Evolutionary conservation across 2,888 invertebrate species (phyloP).

Genomic region (Scotopteryx bipunctaria): DNA sequence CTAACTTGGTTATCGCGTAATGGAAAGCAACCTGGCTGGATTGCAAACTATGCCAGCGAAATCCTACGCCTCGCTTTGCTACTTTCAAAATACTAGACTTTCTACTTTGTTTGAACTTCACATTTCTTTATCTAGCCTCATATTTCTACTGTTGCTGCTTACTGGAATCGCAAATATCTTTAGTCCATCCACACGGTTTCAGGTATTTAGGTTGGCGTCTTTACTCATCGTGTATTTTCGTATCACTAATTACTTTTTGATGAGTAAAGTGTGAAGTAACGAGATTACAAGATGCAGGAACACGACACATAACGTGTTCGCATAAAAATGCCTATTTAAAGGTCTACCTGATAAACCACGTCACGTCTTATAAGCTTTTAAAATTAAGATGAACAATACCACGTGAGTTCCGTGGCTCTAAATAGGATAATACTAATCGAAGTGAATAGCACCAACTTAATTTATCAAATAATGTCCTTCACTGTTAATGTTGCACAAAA

Average conservation of each 20-base stretch:
- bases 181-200: constrained; percentile 16
- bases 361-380: too few species aligned
- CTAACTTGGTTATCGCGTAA: constrained; percentile 7
- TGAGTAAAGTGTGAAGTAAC: constrained; percentile 60
- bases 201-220: constrained; percentile 41
- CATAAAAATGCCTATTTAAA: constrained; percentile 24
- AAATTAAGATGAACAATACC: too few species aligned
- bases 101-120: constrained; percentile 10
- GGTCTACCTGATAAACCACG: too few species aligned
- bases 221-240: constrained; percentile 59
- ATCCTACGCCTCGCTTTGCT: constrained; percentile 7
- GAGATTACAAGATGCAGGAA: constrained; percentile 58
- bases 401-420: too few species aligned
- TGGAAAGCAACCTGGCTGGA: constrained; percentile 29
- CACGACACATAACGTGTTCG: constrained; percentile 32
- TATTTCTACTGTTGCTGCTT: background rate
- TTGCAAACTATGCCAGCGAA: constrained; percentile 14
- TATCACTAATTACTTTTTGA: constrained; percentile 72
- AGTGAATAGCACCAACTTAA: too few species aligned
- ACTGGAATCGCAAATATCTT: constrained; percentile 19
- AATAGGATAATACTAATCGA: too few species aligned
- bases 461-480: too few species aligned
- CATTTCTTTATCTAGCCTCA: constrained; percentile 3
- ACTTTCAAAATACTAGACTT: constrained; percentile 15
- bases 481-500: too few species aligned